These are phyloP conservation scores for Ctenopoma kingsleyae DNA, from an alignment of 2,797 vertebrate genomes.

Conservation along the genomic window DNA sequence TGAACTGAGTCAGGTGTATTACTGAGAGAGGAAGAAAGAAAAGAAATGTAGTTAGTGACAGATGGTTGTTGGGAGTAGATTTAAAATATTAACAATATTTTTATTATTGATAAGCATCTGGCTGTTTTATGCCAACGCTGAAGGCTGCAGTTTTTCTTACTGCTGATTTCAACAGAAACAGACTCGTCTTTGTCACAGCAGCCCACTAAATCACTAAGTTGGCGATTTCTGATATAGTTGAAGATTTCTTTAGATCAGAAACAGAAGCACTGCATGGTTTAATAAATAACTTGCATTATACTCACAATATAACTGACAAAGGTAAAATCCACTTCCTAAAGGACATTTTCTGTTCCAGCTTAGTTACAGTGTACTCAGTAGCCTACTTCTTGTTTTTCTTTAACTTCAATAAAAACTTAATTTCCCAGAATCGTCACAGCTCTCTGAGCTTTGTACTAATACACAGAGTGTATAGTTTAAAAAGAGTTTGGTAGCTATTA, in stretches of 20 bases:
- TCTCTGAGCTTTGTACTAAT: too few relatives aligned
- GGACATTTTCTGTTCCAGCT: not conserved
- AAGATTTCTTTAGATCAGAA: too few relatives aligned
- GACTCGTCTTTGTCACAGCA: not conserved
- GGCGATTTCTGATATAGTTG: not conserved
- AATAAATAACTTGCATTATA: not conserved
- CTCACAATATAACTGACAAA: not conserved
- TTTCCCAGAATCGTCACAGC: not conserved
- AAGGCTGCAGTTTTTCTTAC: not conserved
- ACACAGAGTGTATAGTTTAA: not conserved
- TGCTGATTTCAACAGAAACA: constrained; percentile 3
- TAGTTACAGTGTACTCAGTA: not conserved
- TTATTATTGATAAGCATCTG: constrained; percentile 57
- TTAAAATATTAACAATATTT: constrained; percentile 64
- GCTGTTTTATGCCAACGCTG: constrained; percentile 28
- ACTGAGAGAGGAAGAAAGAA: constrained; percentile 6
- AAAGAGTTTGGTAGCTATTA: too few relatives aligned
- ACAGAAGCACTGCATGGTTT: too few relatives aligned
- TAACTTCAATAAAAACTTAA: not conserved
- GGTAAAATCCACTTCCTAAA: not conserved
- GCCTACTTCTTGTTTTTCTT: too few relatives aligned
- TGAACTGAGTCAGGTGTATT: constrained; percentile 63
- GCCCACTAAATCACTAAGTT: fast-evolving
- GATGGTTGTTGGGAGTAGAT: constrained; percentile 49
- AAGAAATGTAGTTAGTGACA: constrained; percentile 15